Evolutionary conservation across 1,140 invertebrate genomes (phyloP).

Genomic region (Zaprionus davidi): DNA sequence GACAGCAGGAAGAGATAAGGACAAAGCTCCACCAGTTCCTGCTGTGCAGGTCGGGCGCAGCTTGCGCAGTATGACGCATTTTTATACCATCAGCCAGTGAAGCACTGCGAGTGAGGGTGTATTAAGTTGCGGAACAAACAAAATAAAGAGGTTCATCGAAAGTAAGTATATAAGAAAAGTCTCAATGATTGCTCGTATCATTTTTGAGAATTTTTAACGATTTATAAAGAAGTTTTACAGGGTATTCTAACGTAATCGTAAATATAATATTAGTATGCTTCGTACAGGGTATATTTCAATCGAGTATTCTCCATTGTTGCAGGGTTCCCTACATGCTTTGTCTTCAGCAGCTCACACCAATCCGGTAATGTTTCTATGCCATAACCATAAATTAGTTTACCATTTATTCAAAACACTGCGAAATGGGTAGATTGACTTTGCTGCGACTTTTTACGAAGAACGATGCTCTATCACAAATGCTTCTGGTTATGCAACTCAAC

Average conservation of each 20-base stretch:
- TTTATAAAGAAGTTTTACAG: not conserved
- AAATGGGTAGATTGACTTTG: not conserved
- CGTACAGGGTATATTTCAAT: not conserved
- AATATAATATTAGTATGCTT: not conserved
- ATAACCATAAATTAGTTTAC: constrained; percentile 11
- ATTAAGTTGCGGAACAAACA: not conserved
- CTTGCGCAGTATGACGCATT: constrained; percentile 49
- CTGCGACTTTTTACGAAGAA: not conserved
- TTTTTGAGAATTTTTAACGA: not conserved
- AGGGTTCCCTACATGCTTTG: not conserved
- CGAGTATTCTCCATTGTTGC: not conserved
- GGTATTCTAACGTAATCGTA: not conserved
- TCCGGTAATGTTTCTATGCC: constrained; percentile 8
- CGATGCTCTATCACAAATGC: not conserved
- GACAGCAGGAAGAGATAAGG: constrained; percentile 49
- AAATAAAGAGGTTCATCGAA: too few relatives aligned
- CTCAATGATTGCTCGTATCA: too few relatives aligned
- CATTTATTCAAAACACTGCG: not conserved
- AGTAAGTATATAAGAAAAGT: too few relatives aligned
- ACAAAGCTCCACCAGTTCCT: constrained; percentile 48
- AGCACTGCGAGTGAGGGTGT: not conserved
- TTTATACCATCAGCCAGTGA: not conserved
- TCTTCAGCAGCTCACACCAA: constrained; percentile 5
- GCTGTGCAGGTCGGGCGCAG: constrained; percentile 46
- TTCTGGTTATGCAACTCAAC: not conserved